Conservation (phyloP, 53 echinoderm and acorn worm genomes). For the Patiria pectinifera region DNA sequence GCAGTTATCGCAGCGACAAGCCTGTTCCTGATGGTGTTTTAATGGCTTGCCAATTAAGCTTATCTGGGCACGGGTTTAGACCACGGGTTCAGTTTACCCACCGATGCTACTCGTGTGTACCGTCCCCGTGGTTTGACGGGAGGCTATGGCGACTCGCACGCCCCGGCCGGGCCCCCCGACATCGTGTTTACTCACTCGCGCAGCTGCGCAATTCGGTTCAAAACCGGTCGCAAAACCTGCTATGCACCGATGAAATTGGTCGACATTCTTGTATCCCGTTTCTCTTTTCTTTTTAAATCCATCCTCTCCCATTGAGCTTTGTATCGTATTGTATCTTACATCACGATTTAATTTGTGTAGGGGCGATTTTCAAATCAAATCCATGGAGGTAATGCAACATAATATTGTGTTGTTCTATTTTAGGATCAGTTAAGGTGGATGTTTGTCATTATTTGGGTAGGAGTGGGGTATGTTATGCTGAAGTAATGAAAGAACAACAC, state of each 20-base stretch:
- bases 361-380: too few species aligned
- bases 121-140: not conserved
- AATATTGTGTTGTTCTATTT: too few species aligned
- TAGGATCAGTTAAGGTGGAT: too few species aligned
- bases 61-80: not conserved
- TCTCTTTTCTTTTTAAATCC: not conserved
- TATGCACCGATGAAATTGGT: not conserved
- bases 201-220: not conserved
- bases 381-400: too few species aligned
- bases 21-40: conserved; percentile 38
- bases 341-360: not conserved
- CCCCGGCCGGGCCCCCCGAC: not conserved
- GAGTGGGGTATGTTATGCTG: too few species aligned
- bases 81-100: not conserved
- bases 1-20: conserved; percentile 28
- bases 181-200: not conserved
- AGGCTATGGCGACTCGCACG: not conserved
- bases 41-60: conserved; percentile 52
- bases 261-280: not conserved
- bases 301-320: not conserved
- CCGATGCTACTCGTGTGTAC: not conserved
- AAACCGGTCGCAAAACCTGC: not conserved
- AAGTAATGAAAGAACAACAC: too few species aligned
- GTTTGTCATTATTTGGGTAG: too few species aligned
- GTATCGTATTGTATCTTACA: not conserved